Base-by-base conservation (phyloP, 2,888 invertebrate species). In the Orchesellides sinensis region DNA sequence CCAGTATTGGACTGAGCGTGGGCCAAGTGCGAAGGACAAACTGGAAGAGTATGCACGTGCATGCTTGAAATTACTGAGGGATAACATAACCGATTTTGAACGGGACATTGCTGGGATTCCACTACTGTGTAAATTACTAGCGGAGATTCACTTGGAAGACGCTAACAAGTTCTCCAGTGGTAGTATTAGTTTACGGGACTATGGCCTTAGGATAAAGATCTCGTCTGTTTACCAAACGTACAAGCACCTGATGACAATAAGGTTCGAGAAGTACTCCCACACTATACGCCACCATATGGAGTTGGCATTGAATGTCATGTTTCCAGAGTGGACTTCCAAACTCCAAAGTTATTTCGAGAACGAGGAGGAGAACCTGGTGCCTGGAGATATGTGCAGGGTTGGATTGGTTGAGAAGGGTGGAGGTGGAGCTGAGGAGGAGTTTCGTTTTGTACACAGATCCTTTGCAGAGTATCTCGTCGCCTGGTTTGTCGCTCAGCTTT, bases 91-190 rank as follows among this genome's bases (percentile, higher is more conserved):
- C 3, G 40, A 45, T 35, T 23, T 40, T n/a, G 65, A 65, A 23
- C 14, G 23, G 6, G 45, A 65, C 14, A 40, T 65, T 45, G 21
- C 45, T n/a, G 68, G 68, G 6, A 68, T 49, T 25, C 68, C 68
- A 0, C 47, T 68, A 1, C 47, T 27, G 12, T 68, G 45, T 12
- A 25, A 10, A 6, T 8, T 68, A 1, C 23, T 65, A 19, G 65
- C 45, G 8, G 45, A 65, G 21, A 23, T 65, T n/a, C 45, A 65
- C n/a, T 0, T 8, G 8, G 45, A 45, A 5, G 25, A 49, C 23
- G 68, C 68, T 8, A 19, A 40, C 4, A 27, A 19, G 29, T n/a
- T n/a, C 19, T 61, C 61, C 1, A 14, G 10, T 23, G 10, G 10
- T 21, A 23, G 12, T n/a, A 1, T 23, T 10, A 25, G 12, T 3